phyloP scores from a whole-genome alignment of 2,888 invertebrate genomes.

The Drosophila fungiperda region DNA sequence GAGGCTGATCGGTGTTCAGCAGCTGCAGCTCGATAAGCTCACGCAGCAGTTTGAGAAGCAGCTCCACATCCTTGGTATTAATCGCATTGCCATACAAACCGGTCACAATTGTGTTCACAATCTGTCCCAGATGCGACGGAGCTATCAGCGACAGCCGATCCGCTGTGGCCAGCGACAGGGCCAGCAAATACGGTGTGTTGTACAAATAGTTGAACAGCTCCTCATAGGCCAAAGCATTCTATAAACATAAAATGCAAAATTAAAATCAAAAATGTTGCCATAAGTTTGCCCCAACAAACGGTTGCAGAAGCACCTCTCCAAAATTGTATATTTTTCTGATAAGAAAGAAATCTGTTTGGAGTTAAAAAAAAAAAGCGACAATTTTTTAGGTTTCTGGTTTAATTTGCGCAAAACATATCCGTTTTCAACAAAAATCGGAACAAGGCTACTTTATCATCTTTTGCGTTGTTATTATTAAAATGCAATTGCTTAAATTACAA shows the following conservation, averaged over 20 bases:
- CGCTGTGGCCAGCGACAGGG: slow-evolving; percentile 89
- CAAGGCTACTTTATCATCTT: background rate
- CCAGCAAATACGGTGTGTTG: slow-evolving; percentile 89
- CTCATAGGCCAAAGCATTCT: slow-evolving; percentile 88
- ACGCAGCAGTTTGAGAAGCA: slow-evolving; percentile 88
- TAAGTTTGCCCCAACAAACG: background rate
- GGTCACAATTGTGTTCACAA: slow-evolving; percentile 85
- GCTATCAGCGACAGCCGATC: slow-evolving; percentile 86
- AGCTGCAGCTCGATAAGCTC: slow-evolving; percentile 91
- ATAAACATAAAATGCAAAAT: slow-evolving; percentile 26
- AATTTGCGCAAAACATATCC: background rate
- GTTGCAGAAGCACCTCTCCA: background rate
- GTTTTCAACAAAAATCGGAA: background rate
- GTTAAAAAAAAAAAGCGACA: too few species aligned
- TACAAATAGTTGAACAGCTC: slow-evolving; percentile 89
- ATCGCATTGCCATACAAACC: slow-evolving; percentile 91
- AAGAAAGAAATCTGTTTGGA: too few species aligned
- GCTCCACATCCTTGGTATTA: slow-evolving; percentile 90
- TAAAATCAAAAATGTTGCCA: background rate
- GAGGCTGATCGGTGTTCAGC: slow-evolving; percentile 89
- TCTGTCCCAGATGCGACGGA: slow-evolving; percentile 80
- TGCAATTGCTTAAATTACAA: background rate
- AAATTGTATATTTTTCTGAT: background rate
- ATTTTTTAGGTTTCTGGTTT: too few species aligned
- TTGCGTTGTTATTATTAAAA: background rate